Percentiles rank a stretch among this genome's conserved stretches.
These are phyloP conservation scores for Xiphophorus hellerii DNA, from an alignment of 2,113 vertebrate species.

Conservation along the genomic window DNA sequence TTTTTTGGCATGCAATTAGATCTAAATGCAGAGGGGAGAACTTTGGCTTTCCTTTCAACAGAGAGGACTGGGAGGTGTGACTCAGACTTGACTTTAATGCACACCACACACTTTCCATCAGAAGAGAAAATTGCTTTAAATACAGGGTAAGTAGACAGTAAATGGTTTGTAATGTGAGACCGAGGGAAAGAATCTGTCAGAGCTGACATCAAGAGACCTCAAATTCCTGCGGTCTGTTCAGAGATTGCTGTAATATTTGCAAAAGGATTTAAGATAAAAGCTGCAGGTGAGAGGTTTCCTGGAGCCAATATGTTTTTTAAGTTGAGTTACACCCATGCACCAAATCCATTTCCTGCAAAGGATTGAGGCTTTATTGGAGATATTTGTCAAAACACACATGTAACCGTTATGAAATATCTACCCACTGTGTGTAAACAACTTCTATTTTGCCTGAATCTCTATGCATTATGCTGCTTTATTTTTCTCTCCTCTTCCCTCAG, in stretches of 20 bases:
- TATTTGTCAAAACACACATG: constrained; percentile 44
- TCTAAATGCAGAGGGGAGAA: constrained; percentile 35
- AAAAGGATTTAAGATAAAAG: constrained; percentile 73
- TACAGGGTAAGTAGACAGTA: constrained; percentile 76
- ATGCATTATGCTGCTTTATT: constrained; percentile 34
- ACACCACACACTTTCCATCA: constrained; percentile 58
- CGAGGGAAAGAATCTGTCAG: constrained; percentile 71
- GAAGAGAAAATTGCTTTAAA: constrained; percentile 76
- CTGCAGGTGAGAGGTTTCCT: constrained; percentile 61
- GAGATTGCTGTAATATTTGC: constrained; percentile 72
- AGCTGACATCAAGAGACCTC: constrained; percentile 64
- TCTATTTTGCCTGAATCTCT: constrained; percentile 30
- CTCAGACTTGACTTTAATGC: constrained; percentile 72
- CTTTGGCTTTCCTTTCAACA: constrained; percentile 41
- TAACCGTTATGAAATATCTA: constrained; percentile 33
- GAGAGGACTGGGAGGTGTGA: constrained; percentile 53
- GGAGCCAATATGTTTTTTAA: constrained; percentile 54
- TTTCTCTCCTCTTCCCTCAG: constrained; percentile 34
- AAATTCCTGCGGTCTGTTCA: constrained; percentile 55
- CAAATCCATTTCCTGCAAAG: constrained; percentile 44
- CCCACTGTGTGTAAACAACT: constrained; percentile 36
- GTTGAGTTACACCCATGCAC: constrained; percentile 16
- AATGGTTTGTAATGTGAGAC: constrained; percentile 72
- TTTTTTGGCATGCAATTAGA: constrained; percentile 24
- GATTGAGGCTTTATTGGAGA: constrained; percentile 22